A percentile compares a stretch with the other conserved stretches of the same genome.
These are phyloP conservation scores for Torymus texanus DNA, from an alignment of 2,888 invertebrate genomes.

Conservation along the genomic window DNA sequence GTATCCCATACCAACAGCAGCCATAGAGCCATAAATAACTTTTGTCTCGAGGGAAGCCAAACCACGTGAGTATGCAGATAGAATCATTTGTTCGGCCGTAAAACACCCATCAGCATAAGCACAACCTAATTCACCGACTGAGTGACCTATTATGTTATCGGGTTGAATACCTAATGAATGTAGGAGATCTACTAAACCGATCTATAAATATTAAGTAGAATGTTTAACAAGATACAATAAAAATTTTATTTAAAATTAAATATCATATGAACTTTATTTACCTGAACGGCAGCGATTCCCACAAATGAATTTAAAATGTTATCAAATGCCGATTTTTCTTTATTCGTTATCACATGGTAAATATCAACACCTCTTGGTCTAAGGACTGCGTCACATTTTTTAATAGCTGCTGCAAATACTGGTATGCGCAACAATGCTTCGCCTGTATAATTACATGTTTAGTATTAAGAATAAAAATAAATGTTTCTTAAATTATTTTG, in stretches of 20 bases:
- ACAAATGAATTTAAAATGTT: slow-evolving; percentile 84
- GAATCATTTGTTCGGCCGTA: slow-evolving; percentile 76
- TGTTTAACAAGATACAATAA: neutral
- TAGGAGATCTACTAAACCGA: slow-evolving; percentile 82
- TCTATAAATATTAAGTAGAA: slow-evolving; percentile 67
- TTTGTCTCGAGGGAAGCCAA: slow-evolving; percentile 66
- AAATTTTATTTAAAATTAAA: neutral
- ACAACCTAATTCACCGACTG: slow-evolving; percentile 95
- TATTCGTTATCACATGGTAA: slow-evolving; percentile 78
- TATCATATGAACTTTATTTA: slow-evolving; percentile 59
- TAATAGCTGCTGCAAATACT: slow-evolving; percentile 81
- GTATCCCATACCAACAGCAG: slow-evolving; percentile 85
- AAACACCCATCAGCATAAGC: slow-evolving; percentile 96
- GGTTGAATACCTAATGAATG: slow-evolving; percentile 79
- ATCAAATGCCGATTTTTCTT: slow-evolving; percentile 79
- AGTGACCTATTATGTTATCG: slow-evolving; percentile 91
- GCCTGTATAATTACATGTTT: no score
- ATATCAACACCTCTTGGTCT: slow-evolving; percentile 80
- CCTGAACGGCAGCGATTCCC: slow-evolving; percentile 82
- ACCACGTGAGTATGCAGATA: slow-evolving; percentile 68
- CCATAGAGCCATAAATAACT: slow-evolving; percentile 87
- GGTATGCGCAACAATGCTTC: slow-evolving; percentile 78
- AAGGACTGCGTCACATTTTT: slow-evolving; percentile 78
- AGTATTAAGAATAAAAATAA: no score
- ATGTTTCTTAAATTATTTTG: neutral